These are phyloP conservation scores for Cylas formicarius DNA, from an alignment of 1,140 invertebrate species.

Conservation along the genomic window DNA sequence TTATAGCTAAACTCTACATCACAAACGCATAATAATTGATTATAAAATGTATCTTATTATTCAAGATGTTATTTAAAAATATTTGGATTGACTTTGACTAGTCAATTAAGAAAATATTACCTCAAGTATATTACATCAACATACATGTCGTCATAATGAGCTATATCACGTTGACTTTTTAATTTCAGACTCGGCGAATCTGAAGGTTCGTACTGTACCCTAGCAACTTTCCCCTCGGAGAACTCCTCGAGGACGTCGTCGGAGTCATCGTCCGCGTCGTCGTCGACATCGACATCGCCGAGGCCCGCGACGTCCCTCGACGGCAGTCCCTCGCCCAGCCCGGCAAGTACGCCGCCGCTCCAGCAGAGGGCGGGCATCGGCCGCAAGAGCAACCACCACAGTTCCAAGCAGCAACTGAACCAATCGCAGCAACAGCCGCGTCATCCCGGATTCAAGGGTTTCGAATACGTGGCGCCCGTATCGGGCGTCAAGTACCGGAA, in stretches of 20 bases:
- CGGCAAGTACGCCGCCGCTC: slow-evolving; percentile 4
- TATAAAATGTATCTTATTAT: no score
- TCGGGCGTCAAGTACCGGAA: slow-evolving; percentile 28
- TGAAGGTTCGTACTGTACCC: slow-evolving; percentile 42
- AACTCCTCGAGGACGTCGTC: slow-evolving; percentile 30
- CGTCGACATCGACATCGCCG: slow-evolving; percentile 33
- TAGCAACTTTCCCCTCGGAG: slow-evolving; percentile 39
- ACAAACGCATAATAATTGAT: no score
- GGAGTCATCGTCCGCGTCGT: slow-evolving; percentile 20
- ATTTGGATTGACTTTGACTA: no score
- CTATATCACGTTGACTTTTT: slow-evolving; percentile 7
- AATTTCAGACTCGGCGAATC: slow-evolving; percentile 39
- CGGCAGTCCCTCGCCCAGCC: slow-evolving; percentile 14
- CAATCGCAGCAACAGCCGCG: slow-evolving; percentile 11
- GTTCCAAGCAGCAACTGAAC: slow-evolving; percentile 2
- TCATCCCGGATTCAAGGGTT: slow-evolving; percentile 16
- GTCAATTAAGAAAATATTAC: no score
- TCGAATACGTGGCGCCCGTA: slow-evolving; percentile 17
- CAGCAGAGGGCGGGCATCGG: slow-evolving; percentile 3
- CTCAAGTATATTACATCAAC: no score
- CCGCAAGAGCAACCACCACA: slow-evolving; percentile 8
- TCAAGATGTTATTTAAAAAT: no score
- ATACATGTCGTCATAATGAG: no score
- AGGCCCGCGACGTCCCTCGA: slow-evolving; percentile 29
- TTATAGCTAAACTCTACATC: no score